Conservation (phyloP, 2,888 invertebrate species). For the Agrochola lota region DNA sequence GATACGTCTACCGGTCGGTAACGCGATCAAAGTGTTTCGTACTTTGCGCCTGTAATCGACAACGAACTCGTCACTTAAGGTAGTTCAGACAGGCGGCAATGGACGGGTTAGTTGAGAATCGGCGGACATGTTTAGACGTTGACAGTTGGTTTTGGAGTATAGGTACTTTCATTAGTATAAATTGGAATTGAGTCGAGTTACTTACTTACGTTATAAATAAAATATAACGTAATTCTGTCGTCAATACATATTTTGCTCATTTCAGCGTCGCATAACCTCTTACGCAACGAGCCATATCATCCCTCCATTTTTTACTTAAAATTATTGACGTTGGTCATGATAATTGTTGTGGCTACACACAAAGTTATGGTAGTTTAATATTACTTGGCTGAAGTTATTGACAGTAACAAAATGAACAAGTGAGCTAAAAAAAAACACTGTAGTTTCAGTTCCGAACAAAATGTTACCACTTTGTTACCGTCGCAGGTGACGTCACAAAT, state of each 20-base stretch:
- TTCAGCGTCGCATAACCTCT: neutral
- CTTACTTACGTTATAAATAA: too few species aligned
- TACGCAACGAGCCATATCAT: neutral
- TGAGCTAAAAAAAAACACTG: too few species aligned
- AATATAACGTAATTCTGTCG: too few species aligned
- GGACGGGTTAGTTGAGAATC: conserved; percentile 20
- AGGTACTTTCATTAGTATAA: neutral
- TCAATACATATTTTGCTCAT: neutral
- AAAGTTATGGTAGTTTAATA: neutral
- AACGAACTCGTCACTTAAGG: conserved; percentile 65
- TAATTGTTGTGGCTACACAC: neutral
- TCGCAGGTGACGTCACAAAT: conserved; percentile 64
- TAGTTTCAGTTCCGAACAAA: conserved; percentile 11
- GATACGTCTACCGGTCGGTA: conserved; percentile 73
- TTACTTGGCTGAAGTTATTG: neutral
- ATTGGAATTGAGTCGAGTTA: neutral
- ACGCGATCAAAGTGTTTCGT: conserved; percentile 79
- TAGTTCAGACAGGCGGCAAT: conserved; percentile 53
- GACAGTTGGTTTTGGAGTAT: conserved; percentile 21
- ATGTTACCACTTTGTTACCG: conserved; percentile 40
- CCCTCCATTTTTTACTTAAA: neutral
- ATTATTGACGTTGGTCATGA: neutral
- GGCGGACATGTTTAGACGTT: conserved; percentile 12
- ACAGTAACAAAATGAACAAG: neutral
- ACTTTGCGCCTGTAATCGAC: conserved; percentile 76